A percentile compares a stretch with the other conserved stretches of the same genome.
Evolutionary conservation across 2,888 invertebrate genomes (phyloP).

Genomic region (Tetrapedia diversipes): DNA sequence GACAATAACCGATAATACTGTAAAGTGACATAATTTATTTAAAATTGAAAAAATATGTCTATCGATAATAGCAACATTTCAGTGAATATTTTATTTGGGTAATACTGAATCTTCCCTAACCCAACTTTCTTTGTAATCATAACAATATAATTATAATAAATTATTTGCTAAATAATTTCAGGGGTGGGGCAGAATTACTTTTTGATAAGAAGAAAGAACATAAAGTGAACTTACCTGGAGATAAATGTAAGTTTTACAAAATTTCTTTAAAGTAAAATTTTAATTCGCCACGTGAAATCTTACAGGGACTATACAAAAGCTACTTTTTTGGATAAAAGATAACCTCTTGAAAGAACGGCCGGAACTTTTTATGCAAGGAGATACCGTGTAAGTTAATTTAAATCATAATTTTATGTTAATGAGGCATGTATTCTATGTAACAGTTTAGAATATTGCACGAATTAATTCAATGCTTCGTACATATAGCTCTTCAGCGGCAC

Average conservation of each 20-base stretch:
- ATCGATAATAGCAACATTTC: constrained; percentile 46
- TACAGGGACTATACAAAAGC: constrained; percentile 88
- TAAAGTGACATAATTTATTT: background rate
- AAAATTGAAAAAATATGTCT: constrained; percentile 58
- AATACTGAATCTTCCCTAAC: constrained; percentile 42
- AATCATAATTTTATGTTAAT: background rate
- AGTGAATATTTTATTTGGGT: constrained; percentile 77
- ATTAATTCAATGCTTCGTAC: constrained; percentile 42
- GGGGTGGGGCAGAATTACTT: constrained; percentile 96
- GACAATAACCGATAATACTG: constrained; percentile 5
- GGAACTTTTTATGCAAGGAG: constrained; percentile 86
- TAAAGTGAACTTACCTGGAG: constrained; percentile 86
- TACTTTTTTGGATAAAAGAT: constrained; percentile 93
- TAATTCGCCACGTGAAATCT: constrained; percentile 44
- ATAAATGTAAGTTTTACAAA: constrained; percentile 83
- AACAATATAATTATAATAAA: constrained; percentile 30
- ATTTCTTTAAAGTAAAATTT: background rate
- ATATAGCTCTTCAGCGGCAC: constrained; percentile 18
- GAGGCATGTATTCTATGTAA: background rate
- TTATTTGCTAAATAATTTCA: constrained; percentile 81
- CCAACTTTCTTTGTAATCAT: constrained; percentile 23
- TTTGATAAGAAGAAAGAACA: constrained; percentile 92
- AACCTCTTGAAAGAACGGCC: constrained; percentile 93
- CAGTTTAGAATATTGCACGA: background rate
- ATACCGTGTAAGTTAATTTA: constrained; percentile 83